Percentiles rank a stretch among this genome's conserved stretches.
phyloP scores from a whole-genome alignment of 1,140 invertebrate genomes.

The Drosophila insularis region DNA sequence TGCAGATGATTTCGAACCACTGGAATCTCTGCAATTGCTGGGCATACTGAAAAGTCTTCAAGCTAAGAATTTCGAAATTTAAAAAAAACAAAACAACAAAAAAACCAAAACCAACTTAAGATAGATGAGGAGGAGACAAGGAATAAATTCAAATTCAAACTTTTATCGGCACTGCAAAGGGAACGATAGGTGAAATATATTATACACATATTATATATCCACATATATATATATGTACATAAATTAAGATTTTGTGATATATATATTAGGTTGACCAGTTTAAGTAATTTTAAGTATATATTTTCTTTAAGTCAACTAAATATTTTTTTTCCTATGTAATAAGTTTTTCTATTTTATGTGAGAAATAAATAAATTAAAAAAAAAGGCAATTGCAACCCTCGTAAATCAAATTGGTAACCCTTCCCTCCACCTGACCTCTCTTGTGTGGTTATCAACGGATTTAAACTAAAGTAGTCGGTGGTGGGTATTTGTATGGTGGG shows the following conservation, averaged over 20 bases:
- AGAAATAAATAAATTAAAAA: conserved; percentile 6
- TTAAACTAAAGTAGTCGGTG: background rate
- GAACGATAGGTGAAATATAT: conserved; percentile 73
- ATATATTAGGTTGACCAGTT: background rate
- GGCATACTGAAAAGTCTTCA: conserved; percentile 74
- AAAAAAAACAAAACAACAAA: background rate
- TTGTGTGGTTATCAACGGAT: conserved; percentile 9
- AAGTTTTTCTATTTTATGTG: background rate
- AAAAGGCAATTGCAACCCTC: conserved; percentile 53
- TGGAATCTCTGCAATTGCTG: conserved; percentile 72
- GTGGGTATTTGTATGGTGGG: conserved; percentile 13
- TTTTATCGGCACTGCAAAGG: conserved; percentile 58
- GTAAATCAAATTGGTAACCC: conserved; percentile 24
- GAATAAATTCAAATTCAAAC: conserved; percentile 44
- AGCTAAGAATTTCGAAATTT: conserved; percentile 66
- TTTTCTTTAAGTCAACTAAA: background rate
- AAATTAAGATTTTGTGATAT: conserved; percentile 15
- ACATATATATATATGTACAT: conserved; percentile 15
- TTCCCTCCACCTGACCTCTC: conserved; percentile 17
- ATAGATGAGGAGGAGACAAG: conserved; percentile 4
- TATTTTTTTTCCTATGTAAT: background rate
- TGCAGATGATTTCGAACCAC: conserved; percentile 75
- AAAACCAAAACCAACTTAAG: background rate
- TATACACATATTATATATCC: conserved; percentile 54
- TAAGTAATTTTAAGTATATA: background rate